Conservation (phyloP, 2,888 invertebrate species). For the Flexamia atlantica region DNA sequence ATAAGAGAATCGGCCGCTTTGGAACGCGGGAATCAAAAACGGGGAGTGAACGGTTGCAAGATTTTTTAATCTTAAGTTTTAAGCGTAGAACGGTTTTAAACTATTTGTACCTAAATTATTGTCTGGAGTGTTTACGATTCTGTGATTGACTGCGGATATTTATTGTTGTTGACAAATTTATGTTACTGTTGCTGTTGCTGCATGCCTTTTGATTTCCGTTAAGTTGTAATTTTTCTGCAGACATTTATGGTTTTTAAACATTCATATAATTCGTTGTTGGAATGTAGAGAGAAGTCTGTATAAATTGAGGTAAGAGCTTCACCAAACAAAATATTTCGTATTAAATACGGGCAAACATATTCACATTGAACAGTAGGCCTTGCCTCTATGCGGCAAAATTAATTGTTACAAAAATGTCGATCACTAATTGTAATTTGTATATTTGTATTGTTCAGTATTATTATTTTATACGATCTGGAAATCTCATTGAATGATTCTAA, state of each 20-base stretch:
- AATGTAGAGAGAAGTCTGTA: not conserved
- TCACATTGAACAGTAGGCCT: too few relatives aligned
- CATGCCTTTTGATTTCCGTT: not conserved
- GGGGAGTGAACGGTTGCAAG: not conserved
- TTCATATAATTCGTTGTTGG: too few relatives aligned
- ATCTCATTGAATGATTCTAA: not conserved
- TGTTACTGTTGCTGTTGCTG: not conserved
- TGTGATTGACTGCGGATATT: slow-evolving; percentile 32
- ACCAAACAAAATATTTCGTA: too few relatives aligned
- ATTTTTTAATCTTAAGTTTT: slow-evolving; percentile 30
- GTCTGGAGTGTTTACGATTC: not conserved
- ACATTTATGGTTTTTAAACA: too few relatives aligned
- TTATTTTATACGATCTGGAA: not conserved
- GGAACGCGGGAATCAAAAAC: slow-evolving; percentile 36
- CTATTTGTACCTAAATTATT: slow-evolving; percentile 19
- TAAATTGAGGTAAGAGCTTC: too few relatives aligned
- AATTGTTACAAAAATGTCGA: too few relatives aligned
- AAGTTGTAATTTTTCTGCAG: not conserved
- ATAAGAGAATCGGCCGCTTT: not conserved
- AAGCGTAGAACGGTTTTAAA: not conserved
- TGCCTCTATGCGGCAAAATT: too few relatives aligned
- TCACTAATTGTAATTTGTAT: too few relatives aligned
- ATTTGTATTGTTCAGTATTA: not conserved
- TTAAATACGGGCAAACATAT: too few relatives aligned
- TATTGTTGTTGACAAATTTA: slow-evolving; percentile 24